phyloP scores from a whole-genome alignment of 2,888 invertebrate species.

The Eupithecia subumbrata region DNA sequence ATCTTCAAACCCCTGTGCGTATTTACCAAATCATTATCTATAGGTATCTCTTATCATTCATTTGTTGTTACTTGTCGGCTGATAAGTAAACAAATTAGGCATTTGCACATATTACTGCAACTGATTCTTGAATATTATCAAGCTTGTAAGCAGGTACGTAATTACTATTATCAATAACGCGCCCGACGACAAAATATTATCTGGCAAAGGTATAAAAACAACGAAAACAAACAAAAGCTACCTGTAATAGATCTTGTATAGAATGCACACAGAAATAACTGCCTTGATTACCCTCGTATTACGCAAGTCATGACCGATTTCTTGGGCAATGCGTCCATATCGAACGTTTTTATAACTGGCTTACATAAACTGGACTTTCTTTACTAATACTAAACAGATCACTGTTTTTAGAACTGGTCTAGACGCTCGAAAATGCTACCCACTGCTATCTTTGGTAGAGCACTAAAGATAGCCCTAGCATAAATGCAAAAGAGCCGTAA shows the following conservation, averaged over 20 bases:
- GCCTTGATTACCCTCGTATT: conserved; percentile 49
- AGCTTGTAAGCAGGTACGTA: conserved; percentile 1
- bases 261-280: conserved; percentile 36
- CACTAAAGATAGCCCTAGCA: neutral
- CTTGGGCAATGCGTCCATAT: conserved; percentile 64
- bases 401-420: conserved; percentile 5
- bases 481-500: neutral
- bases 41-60: neutral
- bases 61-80: neutral
- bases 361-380: conserved; percentile 28
- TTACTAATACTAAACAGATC: conserved; percentile 13
- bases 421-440: neutral
- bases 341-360: conserved; percentile 50
- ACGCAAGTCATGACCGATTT: conserved; percentile 62
- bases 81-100: neutral
- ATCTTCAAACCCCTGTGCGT: too few relatives aligned
- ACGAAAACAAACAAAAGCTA: conserved; percentile 23
- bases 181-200: conserved; percentile 15
- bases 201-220: conserved; percentile 12
- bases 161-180: conserved; percentile 1
- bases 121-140: neutral
- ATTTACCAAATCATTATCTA: too few relatives aligned
- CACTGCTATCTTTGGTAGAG: neutral
- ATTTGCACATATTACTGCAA: neutral
- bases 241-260: conserved; percentile 31